Evolutionary conservation across 2,888 invertebrate genomes (phyloP).

Genomic region (Pycnomerus fuliginosus): DNA sequence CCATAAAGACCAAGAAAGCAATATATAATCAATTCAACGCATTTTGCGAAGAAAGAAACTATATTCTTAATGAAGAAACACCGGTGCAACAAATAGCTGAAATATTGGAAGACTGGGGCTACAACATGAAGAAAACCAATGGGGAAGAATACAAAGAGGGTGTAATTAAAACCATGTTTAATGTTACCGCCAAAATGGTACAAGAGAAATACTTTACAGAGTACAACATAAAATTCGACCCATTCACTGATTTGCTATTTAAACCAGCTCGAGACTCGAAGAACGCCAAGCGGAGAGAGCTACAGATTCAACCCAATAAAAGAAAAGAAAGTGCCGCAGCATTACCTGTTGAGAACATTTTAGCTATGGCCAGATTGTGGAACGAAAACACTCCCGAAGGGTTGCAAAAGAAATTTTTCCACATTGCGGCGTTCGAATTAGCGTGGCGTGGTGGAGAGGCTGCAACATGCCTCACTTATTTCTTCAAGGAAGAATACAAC

Average conservation of each 20-base stretch:
- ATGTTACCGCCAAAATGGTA: background rate
- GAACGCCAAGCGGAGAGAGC: constrained; percentile 4
- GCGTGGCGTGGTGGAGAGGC: no score
- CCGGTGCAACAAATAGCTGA: background rate
- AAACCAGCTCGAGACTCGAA: constrained; percentile 2
- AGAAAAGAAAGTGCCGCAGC: background rate
- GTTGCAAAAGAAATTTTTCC: no score
- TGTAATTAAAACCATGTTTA: background rate
- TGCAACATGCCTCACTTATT: no score
- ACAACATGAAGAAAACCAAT: constrained; percentile 1
- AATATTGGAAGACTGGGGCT: constrained; percentile 3
- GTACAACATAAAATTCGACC: constrained; percentile 10
- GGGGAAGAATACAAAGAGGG: background rate
- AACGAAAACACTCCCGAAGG: no score
- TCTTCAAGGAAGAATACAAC: no score
- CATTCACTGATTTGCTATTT: constrained; percentile 5
- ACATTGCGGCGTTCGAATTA: no score
- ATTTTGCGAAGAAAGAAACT: no score
- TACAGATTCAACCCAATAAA: constrained; percentile 3
- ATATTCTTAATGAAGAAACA: no score
- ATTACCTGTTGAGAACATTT: background rate
- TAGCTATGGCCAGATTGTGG: no score
- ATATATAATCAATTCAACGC: no score
- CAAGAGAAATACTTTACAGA: constrained; percentile 7
- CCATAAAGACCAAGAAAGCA: no score